Conservation (phyloP, 2,113 vertebrate genomes). For the Centropus bengalensis region DNA sequence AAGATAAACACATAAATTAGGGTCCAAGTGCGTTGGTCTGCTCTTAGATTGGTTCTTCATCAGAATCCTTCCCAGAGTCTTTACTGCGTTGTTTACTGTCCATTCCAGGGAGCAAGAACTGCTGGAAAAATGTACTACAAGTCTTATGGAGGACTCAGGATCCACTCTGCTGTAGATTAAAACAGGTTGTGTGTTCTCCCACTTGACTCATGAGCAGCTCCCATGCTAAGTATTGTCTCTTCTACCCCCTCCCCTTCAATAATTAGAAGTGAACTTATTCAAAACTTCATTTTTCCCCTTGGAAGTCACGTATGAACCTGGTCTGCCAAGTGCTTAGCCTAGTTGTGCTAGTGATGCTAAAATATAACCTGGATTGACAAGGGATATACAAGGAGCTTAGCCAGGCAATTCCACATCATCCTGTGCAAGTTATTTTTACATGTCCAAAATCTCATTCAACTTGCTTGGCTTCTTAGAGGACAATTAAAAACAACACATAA, state of each 20-base stretch:
- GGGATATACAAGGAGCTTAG: not conserved
- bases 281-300: not conserved
- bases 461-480: constrained; percentile 36
- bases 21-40: not conserved
- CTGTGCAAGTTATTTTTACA: constrained; percentile 19
- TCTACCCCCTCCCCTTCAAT: not conserved
- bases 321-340: not conserved
- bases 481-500: constrained; percentile 28
- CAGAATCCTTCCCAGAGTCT: not conserved
- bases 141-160: not conserved
- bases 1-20: not conserved
- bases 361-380: not conserved
- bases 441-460: not conserved
- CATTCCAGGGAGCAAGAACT: not conserved
- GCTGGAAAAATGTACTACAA: not conserved
- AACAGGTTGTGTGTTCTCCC: not conserved
- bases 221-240: not conserved
- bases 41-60: not conserved
- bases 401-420: not conserved
- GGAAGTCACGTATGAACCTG: not conserved
- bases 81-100: not conserved
- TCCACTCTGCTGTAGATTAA: not conserved
- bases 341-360: not conserved
- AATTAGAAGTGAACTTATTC: not conserved
- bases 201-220: not conserved